Evolutionary conservation across 2,113 vertebrate species (phyloP).

Genomic region (Rostratula benghalensis): DNA sequence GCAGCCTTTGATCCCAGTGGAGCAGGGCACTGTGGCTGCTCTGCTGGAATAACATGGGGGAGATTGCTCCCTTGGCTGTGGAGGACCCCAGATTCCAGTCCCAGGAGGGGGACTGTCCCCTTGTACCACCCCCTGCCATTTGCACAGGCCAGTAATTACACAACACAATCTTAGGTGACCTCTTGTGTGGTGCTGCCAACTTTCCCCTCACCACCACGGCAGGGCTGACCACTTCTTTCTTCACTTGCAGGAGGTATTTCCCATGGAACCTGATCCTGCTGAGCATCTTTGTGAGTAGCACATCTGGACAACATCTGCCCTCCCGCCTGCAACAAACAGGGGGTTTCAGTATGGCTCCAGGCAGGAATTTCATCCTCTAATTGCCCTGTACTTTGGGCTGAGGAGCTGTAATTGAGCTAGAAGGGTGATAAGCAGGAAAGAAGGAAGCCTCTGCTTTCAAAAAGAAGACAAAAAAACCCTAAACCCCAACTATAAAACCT

Average conservation of each 20-base stretch:
- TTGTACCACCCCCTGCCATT: background rate
- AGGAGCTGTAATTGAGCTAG: background rate
- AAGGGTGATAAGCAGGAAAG: background rate
- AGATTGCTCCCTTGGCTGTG: background rate
- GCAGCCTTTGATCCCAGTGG: rapidly evolving
- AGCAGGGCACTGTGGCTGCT: background rate
- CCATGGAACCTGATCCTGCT: conserved; percentile 95
- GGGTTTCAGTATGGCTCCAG: background rate
- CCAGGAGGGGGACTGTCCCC: background rate
- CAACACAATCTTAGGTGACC: background rate
- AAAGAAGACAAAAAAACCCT: background rate
- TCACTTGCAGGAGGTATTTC: conserved; percentile 86
- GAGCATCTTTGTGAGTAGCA: conserved; percentile 87
- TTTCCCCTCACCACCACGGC: background rate
- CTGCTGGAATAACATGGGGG: background rate
- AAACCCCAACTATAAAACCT: too few species aligned
- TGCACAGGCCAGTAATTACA: background rate
- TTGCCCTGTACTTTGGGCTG: background rate
- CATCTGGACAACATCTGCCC: background rate
- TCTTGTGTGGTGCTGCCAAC: background rate
- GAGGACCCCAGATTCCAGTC: background rate
- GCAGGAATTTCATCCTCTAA: background rate
- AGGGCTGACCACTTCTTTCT: background rate
- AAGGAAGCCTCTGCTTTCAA: background rate
- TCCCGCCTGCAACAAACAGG: background rate